Percentiles rank a stretch among this genome's conserved stretches.
phyloP scores from a whole-genome alignment of 2,113 vertebrate species.

The Smithornis capensis region DNA sequence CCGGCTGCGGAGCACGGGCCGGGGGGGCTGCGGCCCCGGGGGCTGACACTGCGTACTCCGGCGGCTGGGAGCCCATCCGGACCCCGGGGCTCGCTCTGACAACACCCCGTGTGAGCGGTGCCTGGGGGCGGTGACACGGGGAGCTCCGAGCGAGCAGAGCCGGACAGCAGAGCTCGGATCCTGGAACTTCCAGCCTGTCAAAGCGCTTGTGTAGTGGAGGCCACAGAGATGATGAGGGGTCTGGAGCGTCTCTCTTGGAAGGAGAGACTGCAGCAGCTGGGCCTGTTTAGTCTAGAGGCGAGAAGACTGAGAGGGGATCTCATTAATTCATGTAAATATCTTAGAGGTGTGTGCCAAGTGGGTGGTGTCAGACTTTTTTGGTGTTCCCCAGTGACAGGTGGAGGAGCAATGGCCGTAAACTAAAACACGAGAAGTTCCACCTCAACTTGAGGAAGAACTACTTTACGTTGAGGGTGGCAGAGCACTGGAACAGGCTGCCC shows the following conservation, averaged over 20 bases:
- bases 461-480: neutral
- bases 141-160: fast-evolving
- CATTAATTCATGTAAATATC: neutral
- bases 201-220: fast-evolving
- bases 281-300: neutral
- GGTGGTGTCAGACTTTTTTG: neutral
- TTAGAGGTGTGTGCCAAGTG: neutral
- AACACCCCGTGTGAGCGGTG: fast-evolving
- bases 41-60: neutral
- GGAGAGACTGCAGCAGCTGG: neutral
- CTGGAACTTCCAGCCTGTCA: fast-evolving
- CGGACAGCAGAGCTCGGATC: fast-evolving
- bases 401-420: fast-evolving
- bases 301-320: neutral
- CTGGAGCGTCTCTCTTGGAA: neutral
- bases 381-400: neutral
- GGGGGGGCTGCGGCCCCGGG: neutral
- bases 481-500: neutral
- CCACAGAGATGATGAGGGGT: neutral
- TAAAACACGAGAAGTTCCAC: neutral
- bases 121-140: fast-evolving
- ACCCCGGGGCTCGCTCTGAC: fast-evolving
- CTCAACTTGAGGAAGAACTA: fast-evolving
- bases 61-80: neutral
- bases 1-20: neutral